Evolutionary conservation across 2,888 invertebrate species (phyloP).

Genomic region (Caenorhabditis afra): DNA sequence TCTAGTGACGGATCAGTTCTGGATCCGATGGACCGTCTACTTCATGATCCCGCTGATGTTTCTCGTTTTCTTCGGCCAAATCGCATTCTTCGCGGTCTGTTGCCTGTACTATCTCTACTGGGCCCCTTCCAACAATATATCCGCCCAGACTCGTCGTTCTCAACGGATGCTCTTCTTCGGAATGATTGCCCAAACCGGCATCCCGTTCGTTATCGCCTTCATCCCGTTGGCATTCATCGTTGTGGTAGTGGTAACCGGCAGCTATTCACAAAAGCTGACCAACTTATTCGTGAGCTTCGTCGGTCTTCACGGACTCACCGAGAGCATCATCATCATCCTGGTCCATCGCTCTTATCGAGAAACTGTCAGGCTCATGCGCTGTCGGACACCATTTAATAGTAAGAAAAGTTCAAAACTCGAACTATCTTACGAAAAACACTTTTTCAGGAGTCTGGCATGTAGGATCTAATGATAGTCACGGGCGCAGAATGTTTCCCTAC

Average conservation of each 20-base stretch:
- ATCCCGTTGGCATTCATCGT: background rate
- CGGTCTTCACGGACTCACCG: background rate
- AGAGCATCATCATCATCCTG: background rate
- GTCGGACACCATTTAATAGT: no score
- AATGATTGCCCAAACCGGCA: background rate
- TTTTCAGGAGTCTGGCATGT: no score
- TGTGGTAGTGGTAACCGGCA: background rate
- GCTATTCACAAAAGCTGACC: background rate
- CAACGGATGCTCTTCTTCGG: no score
- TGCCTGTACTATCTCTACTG: background rate
- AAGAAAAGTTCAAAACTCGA: no score
- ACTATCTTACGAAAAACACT: no score
- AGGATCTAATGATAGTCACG: no score
- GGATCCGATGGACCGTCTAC: background rate
- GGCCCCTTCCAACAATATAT: no score
- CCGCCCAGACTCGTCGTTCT: background rate
- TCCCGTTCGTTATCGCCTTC: background rate
- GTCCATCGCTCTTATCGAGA: background rate
- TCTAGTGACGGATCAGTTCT: background rate
- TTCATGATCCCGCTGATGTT: background rate
- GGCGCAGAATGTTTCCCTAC: no score
- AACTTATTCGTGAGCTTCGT: background rate
- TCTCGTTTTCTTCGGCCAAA: background rate
- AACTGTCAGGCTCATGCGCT: no score
- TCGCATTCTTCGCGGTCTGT: background rate